Conservation (phyloP, 2,113 vertebrate species). For the Hyperopisus bebe region DNA sequence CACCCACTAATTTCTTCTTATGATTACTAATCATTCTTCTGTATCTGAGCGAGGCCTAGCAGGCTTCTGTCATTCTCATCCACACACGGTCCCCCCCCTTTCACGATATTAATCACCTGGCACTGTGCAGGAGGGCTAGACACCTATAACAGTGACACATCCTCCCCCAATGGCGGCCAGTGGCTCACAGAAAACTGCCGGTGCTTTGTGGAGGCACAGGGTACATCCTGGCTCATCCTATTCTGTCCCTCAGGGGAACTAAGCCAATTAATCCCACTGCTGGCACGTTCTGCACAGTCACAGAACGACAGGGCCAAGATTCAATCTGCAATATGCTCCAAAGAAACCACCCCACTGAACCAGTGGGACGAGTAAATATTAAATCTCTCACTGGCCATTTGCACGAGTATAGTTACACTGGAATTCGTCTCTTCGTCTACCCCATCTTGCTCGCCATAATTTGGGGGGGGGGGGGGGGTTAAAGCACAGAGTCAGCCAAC, state of each 20-base stretch:
- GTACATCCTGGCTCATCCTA: background rate
- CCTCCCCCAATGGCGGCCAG: background rate
- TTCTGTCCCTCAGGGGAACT: background rate
- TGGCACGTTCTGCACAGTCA: background rate
- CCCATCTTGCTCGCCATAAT: background rate
- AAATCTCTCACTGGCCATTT: background rate
- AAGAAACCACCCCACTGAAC: background rate
- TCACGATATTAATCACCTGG: background rate
- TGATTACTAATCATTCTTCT: background rate
- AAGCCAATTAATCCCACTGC: background rate
- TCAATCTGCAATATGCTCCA: background rate
- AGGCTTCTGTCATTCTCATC: background rate
- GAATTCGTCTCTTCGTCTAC: background rate
- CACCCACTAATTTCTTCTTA: background rate
- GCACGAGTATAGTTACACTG: background rate
- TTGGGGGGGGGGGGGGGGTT: no score
- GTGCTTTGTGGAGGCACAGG: background rate
- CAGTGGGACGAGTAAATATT: background rate
- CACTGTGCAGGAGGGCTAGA: background rate
- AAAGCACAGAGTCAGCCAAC: background rate
- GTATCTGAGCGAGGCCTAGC: background rate
- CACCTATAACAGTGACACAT: background rate
- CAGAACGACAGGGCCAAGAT: background rate
- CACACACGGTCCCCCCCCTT: background rate
- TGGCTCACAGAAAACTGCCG: background rate